Percentiles rank a stretch among this genome's conserved stretches.
phyloP scores from a whole-genome alignment of 1,140 invertebrate genomes.

The Habropoda laboriosa region DNA sequence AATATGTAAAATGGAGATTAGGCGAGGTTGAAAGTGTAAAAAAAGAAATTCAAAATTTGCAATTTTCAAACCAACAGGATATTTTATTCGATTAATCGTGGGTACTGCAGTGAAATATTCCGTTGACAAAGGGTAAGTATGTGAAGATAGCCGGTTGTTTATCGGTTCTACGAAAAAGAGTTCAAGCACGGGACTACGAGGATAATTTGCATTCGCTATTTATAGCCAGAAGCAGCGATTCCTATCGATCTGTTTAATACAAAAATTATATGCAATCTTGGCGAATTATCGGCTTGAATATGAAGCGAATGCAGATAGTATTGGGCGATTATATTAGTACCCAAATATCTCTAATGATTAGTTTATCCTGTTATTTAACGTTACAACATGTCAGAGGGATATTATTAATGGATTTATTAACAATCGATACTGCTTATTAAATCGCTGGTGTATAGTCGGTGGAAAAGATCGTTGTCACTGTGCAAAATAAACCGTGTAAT shows the following conservation, averaged over 20 bases:
- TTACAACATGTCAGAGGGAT: background rate
- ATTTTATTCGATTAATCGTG: background rate
- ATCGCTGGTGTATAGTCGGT: too few relatives aligned
- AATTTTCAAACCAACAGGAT: background rate
- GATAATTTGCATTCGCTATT: conserved; percentile 53
- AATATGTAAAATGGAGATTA: too few relatives aligned
- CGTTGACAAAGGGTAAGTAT: background rate
- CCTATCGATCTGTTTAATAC: conserved; percentile 41
- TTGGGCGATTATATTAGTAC: background rate
- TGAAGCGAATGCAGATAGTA: conserved; percentile 6
- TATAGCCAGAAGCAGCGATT: conserved; percentile 26
- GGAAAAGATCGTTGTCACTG: too few relatives aligned
- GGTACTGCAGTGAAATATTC: too few relatives aligned
- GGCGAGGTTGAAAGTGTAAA: too few relatives aligned
- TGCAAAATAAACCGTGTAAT: too few relatives aligned
- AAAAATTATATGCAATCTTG: conserved; percentile 52
- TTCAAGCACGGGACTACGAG: conserved; percentile 24
- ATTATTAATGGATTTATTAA: background rate
- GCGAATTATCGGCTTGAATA: conserved; percentile 36
- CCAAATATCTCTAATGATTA: background rate
- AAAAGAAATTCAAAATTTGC: too few relatives aligned
- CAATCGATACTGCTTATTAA: too few relatives aligned
- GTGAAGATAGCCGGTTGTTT: background rate
- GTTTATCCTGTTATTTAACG: background rate
- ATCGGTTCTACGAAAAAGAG: background rate